These are phyloP conservation scores for Dynastes grantii DNA, from an alignment of 2,888 invertebrate genomes.

Conservation along the genomic window DNA sequence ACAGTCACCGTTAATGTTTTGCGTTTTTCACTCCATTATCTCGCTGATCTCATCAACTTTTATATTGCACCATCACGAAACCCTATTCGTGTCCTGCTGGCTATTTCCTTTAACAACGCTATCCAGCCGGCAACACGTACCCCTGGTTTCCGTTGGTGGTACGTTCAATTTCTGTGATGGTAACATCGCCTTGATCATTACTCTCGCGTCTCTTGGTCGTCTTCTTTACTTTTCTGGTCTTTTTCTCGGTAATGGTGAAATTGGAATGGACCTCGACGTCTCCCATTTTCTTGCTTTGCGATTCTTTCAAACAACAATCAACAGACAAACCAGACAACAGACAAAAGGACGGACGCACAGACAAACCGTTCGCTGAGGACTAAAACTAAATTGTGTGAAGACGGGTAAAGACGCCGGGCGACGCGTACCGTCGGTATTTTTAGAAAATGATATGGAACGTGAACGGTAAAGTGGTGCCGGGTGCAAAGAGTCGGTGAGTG, in stretches of 20 bases:
- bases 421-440: conserved; percentile 66
- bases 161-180: conserved; percentile 85
- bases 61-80: conserved; percentile 47
- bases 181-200: conserved; percentile 79
- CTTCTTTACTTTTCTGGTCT: conserved; percentile 94
- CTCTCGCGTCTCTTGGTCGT: conserved; percentile 86
- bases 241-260: conserved; percentile 86
- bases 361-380: conserved; percentile 59
- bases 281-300: conserved; percentile 77
- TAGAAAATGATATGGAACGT: conserved; percentile 69
- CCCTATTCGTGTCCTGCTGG: conserved; percentile 30
- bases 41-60: conserved; percentile 43
- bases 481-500: conserved; percentile 58
- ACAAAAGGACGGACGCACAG: conserved; percentile 48
- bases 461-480: conserved; percentile 59
- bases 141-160: conserved; percentile 79
- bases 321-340: conserved; percentile 42
- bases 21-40: conserved; percentile 15
- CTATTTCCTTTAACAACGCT: conserved; percentile 1
- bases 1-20: conserved; percentile 38
- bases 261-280: conserved; percentile 93
- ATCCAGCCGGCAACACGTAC: conserved; percentile 82
- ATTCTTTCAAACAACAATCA: conserved; percentile 40
- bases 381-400: conserved; percentile 64
- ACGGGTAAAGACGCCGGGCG: conserved; percentile 65